A percentile compares a stretch with the other conserved stretches of the same genome.
phyloP scores from a whole-genome alignment of 2,113 vertebrate species.

The Balaenoptera acutorostrata region DNA sequence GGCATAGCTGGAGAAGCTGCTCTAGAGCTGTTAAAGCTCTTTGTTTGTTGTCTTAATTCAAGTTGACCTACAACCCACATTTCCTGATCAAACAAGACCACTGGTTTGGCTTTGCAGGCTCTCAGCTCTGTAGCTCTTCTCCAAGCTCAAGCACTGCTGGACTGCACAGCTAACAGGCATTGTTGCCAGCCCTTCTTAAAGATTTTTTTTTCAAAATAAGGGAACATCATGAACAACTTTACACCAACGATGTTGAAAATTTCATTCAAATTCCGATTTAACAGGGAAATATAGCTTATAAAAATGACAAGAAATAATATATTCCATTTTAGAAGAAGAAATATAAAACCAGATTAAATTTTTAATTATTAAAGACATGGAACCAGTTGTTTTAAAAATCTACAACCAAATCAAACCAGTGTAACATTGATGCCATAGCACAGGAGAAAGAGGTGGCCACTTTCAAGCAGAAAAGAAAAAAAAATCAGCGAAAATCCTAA shows the following conservation, averaged over 20 bases:
- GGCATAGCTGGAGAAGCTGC: neutral
- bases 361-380: neutral
- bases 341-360: neutral
- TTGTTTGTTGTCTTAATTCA: neutral
- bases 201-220: neutral
- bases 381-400: neutral
- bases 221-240: neutral
- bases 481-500: neutral
- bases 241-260: neutral
- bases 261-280: neutral
- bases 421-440: neutral
- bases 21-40: neutral
- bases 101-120: neutral
- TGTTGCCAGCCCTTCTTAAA: neutral
- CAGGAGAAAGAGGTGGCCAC: neutral
- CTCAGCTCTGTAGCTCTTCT: neutral
- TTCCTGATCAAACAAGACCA: neutral
- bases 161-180: neutral
- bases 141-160: neutral
- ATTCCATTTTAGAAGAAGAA: neutral
- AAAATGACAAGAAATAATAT: neutral
- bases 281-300: neutral
- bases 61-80: neutral
- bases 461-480: neutral
- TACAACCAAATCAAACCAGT: neutral